phyloP scores from a whole-genome alignment of 2,888 invertebrate species.

The Drosophila atroscutellata region DNA sequence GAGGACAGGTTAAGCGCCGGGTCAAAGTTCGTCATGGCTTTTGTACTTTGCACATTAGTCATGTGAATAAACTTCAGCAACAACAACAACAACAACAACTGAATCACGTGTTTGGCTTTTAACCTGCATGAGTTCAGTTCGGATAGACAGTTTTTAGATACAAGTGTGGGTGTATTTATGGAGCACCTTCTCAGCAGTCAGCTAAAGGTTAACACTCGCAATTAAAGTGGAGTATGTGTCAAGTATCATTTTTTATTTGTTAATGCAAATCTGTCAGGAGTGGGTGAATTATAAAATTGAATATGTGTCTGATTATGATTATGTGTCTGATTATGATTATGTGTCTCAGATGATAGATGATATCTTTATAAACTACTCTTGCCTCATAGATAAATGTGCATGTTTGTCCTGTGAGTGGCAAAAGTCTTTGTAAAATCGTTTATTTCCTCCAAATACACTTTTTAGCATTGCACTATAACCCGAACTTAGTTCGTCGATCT shows the following conservation, averaged over 20 bases:
- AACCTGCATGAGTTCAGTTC: neutral
- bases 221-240: too few relatives aligned
- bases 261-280: too few relatives aligned
- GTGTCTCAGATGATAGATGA: neutral
- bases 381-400: neutral
- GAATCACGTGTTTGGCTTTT: neutral
- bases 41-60: conserved; percentile 22
- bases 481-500: neutral
- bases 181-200: neutral
- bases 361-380: neutral
- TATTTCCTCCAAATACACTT: neutral
- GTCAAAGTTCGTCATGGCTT: conserved; percentile 58
- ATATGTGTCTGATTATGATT: neutral
- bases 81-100: neutral
- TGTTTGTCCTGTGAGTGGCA: too few relatives aligned
- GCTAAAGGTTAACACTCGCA: neutral
- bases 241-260: neutral
- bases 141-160: neutral
- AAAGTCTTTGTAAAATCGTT: too few relatives aligned
- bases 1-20: conserved; percentile 42
- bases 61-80: conserved; percentile 1
- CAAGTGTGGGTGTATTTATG: neutral
- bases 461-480: neutral
- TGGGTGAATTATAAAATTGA: neutral
- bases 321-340: neutral